Conservation (phyloP, 2,797 vertebrate species). For the Chelidonichthys spinosus region DNA sequence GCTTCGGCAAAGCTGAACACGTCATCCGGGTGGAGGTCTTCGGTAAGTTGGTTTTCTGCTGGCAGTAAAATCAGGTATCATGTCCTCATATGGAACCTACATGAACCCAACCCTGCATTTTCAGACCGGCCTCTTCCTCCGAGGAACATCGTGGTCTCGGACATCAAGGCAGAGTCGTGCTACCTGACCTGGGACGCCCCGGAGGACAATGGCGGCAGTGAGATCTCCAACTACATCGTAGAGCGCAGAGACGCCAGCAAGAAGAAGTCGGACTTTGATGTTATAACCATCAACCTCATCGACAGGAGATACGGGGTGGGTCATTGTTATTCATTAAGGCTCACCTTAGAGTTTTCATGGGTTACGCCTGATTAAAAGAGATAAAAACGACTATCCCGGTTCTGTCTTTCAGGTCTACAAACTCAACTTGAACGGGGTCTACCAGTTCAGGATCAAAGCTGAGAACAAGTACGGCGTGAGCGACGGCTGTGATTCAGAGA, state of each 20-base stretch:
- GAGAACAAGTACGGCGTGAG: slow-evolving; percentile 95
- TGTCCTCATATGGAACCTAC: neutral
- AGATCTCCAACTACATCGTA: slow-evolving; percentile 95
- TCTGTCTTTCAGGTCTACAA: slow-evolving; percentile 89
- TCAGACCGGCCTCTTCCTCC: slow-evolving; percentile 95
- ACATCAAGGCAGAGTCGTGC: slow-evolving; percentile 95
- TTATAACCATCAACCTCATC: slow-evolving; percentile 89
- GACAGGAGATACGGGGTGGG: slow-evolving; percentile 91
- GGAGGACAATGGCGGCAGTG: slow-evolving; percentile 96
- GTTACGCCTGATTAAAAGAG: neutral
- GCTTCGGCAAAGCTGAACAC: slow-evolving; percentile 85
- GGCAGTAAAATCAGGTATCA: neutral
- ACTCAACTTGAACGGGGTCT: slow-evolving; percentile 89
- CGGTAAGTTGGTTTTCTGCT: slow-evolving; percentile 66
- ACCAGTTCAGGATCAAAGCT: slow-evolving; percentile 95
- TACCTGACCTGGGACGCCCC: slow-evolving; percentile 96
- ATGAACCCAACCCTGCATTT: slow-evolving; percentile 8
- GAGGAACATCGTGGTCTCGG: slow-evolving; percentile 90
- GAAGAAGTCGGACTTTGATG: slow-evolving; percentile 96
- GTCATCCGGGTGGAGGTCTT: slow-evolving; percentile 78
- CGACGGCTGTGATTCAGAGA: slow-evolving; percentile 98
- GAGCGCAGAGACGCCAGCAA: slow-evolving; percentile 95
- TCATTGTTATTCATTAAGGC: neutral
- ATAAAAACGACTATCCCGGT: neutral
- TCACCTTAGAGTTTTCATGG: too few relatives aligned